These are phyloP conservation scores for Drosophila chauvacae DNA, from an alignment of 1,140 invertebrate genomes.

Conservation along the genomic window DNA sequence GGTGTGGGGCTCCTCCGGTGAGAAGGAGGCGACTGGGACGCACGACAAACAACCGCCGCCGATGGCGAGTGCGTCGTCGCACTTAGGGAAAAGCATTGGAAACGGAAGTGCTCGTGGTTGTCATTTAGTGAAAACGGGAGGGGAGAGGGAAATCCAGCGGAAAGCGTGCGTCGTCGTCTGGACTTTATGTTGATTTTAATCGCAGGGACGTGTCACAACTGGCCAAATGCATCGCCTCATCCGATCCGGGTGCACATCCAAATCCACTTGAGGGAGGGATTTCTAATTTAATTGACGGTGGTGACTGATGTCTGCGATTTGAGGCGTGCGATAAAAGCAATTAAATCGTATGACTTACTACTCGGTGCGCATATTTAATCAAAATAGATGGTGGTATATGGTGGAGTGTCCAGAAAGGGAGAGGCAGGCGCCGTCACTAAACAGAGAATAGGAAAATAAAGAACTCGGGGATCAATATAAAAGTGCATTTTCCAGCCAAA, in stretches of 20 bases:
- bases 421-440: constrained; percentile 9
- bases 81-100: constrained; percentile 38
- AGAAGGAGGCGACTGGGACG: constrained; percentile 25
- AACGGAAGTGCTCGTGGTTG: constrained; percentile 59
- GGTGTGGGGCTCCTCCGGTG: background rate
- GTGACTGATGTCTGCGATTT: constrained; percentile 51
- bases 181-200: constrained; percentile 63
- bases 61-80: constrained; percentile 33
- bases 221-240: constrained; percentile 50
- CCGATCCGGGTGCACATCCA: constrained; percentile 4
- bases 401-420: constrained; percentile 12
- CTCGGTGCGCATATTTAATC: constrained; percentile 47
- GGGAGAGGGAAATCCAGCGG: constrained; percentile 5
- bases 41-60: constrained; percentile 11
- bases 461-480: background rate
- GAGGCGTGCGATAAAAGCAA: constrained; percentile 60
- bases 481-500: constrained; percentile 17
- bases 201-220: constrained; percentile 59
- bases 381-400: constrained; percentile 1
- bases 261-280: constrained; percentile 9
- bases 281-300: constrained; percentile 63
- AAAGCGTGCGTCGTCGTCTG: constrained; percentile 28
- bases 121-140: constrained; percentile 44
- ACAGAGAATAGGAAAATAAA: background rate
- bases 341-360: constrained; percentile 62